Evolutionary conservation across 2,888 invertebrate species (phyloP), one percentile per base, ranked within the genome.

Genomic region (Cerastis rubricosa): DNA sequence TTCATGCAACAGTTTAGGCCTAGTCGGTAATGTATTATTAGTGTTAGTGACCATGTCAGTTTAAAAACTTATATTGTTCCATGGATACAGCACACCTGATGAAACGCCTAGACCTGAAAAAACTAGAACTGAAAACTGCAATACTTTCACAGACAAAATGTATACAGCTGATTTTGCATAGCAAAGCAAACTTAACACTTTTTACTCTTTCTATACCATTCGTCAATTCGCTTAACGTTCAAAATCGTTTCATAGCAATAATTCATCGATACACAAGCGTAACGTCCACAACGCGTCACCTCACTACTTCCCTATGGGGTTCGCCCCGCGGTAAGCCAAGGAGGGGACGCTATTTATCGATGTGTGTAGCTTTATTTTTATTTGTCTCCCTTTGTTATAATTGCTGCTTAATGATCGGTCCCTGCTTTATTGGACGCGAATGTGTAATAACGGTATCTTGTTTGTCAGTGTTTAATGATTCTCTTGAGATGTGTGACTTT

Each of bases 361-460:
- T 90, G 90, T 91, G 90, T 92, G 91, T 91, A 93, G 93, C 90
- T 94, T 94, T 95, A 95, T 95, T 95, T 95, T 95, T 95, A 95
- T 95, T 88, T 91, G 92, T 92, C 90, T 88, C 90, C 91, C 92
- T 89, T 90, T 92, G 90, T 92, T 93, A 93, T 95, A 94, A 95
- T 95, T 94, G 94, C 90, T 91, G 90, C 89, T 93, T 95, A 95
- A 95, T 95, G 94, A 94, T 93, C 91, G 90, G 76, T 84, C 85
- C 66, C 45, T 59, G 72, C 69, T 88, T 86, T 79, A 83, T 82
- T 74, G 68, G n/a, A 80, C 25, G 22, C 40, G 51, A 79, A 83
- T 87, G 80, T 80, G 74, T 74, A 65, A 25, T 43, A 25, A 4
- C 14, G 43, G 64, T 70, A 25, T 80, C 54, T 71, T 61, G 47